Conservation (phyloP, 2,888 invertebrate species). For the Andrena chrysosceles region DNA sequence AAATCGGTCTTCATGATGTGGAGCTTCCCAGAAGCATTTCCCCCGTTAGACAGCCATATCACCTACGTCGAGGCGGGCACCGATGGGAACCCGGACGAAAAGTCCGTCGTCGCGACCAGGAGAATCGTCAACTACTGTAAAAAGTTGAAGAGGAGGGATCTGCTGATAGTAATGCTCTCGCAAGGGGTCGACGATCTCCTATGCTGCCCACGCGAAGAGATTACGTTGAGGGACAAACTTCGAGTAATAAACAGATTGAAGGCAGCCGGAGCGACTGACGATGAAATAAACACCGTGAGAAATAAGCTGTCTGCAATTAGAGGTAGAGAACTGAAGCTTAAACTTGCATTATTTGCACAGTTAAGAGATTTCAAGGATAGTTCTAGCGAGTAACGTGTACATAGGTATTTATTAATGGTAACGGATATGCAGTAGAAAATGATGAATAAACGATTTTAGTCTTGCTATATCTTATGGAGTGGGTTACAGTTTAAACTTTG, state of each 20-base stretch:
- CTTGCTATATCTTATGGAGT: no score
- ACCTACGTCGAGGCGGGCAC: constrained; percentile 86
- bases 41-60: constrained; percentile 78
- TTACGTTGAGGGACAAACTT: constrained; percentile 87
- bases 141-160: constrained; percentile 83
- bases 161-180: constrained; percentile 87
- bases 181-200: constrained; percentile 90
- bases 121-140: constrained; percentile 85
- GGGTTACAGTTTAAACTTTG: no score
- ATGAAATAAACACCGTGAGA: constrained; percentile 87
- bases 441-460: no score
- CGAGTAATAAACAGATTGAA: constrained; percentile 85
- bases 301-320: constrained; percentile 88
- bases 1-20: constrained; percentile 79
- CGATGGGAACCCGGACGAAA: constrained; percentile 87
- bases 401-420: no score
- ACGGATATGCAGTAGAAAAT: no score
- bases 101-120: constrained; percentile 85
- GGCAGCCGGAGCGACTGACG: constrained; percentile 86
- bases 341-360: not conserved
- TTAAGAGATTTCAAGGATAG: no score
- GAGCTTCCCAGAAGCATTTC: constrained; percentile 72
- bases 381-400: no score
- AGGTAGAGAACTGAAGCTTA: constrained; percentile 79
- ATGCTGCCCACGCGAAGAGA: constrained; percentile 86